These are phyloP conservation scores for Myathropa florea DNA, from an alignment of 2,888 invertebrate genomes.

Conservation along the genomic window DNA sequence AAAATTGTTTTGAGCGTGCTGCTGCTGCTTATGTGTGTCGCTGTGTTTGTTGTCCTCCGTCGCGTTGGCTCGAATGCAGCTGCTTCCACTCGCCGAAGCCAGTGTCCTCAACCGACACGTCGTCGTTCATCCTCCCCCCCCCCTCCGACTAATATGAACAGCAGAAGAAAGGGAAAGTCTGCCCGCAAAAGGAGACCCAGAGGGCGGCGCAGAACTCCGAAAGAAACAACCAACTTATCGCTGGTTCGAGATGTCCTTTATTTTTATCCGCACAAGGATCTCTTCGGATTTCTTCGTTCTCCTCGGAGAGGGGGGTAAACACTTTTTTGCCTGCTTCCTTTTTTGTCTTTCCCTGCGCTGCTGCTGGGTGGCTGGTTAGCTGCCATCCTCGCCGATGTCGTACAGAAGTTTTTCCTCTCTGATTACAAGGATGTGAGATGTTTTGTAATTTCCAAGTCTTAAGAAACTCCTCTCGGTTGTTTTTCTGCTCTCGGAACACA, in stretches of 20 bases:
- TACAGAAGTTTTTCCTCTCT: conserved; percentile 43
- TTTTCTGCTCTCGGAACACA: conserved; percentile 32
- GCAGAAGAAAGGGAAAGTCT: not conserved
- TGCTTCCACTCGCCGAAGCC: too few relatives aligned
- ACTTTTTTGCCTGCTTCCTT: not conserved
- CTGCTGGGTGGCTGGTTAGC: not conserved
- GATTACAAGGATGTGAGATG: conserved; percentile 66
- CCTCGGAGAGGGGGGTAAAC: too few relatives aligned
- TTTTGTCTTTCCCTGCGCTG: not conserved
- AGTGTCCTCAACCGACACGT: too few relatives aligned
- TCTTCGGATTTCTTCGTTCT: conserved; percentile 11
- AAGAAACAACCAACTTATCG: conserved; percentile 54
- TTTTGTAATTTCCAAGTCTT: conserved; percentile 61
- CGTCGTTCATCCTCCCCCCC: too few relatives aligned
- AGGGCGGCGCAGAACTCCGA: too few relatives aligned
- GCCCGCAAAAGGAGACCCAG: not conserved
- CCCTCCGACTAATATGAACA: too few relatives aligned
- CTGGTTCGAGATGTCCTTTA: conserved; percentile 44
- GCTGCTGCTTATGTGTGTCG: conserved; percentile 23
- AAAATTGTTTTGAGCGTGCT: conserved; percentile 55
- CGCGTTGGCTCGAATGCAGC: too few relatives aligned
- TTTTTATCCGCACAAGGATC: conserved; percentile 53
- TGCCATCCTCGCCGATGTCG: conserved; percentile 43
- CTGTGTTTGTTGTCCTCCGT: too few relatives aligned
- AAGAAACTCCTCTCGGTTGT: conserved; percentile 14